Conservation (phyloP, 2,888 invertebrate genomes). For the Incurvaria masculella region DNA sequence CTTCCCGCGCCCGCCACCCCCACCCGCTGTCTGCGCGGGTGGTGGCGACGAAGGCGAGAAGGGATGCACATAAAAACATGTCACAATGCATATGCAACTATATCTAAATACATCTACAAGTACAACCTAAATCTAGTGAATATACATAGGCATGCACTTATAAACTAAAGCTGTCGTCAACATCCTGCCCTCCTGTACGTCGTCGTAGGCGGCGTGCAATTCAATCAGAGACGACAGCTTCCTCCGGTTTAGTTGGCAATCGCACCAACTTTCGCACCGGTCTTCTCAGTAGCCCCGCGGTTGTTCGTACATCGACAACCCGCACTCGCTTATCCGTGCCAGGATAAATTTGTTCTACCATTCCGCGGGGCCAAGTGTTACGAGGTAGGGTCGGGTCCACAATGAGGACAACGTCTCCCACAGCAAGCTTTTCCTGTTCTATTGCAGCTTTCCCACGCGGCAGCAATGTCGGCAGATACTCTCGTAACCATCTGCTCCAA, state of each 20-base stretch:
- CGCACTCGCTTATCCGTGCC: constrained; percentile 5
- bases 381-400: constrained; percentile 4
- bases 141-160: too few relatives aligned
- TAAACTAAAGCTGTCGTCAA: too few relatives aligned
- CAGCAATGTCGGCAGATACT: constrained; percentile 1
- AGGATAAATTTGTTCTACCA: neutral
- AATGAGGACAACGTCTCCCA: constrained; percentile 4
- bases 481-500: constrained; percentile 6
- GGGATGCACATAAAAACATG: too few relatives aligned
- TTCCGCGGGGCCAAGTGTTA: constrained; percentile 3
- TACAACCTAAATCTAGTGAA: too few relatives aligned
- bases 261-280: neutral
- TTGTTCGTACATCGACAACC: constrained; percentile 3
- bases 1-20: too few relatives aligned
- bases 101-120: too few relatives aligned
- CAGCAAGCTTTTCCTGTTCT: neutral
- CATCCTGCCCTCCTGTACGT: too few relatives aligned
- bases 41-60: too few relatives aligned
- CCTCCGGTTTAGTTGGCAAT: neutral
- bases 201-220: too few relatives aligned
- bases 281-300: neutral
- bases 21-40: too few relatives aligned
- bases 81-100: too few relatives aligned
- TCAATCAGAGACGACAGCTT: too few relatives aligned
- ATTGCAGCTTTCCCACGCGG: neutral